Percentiles rank a stretch among this genome's conserved stretches.
Conservation (phyloP, 37 sponge, comb jelly and placozoan genomes). For the Dysidea cf. avara region DNA sequence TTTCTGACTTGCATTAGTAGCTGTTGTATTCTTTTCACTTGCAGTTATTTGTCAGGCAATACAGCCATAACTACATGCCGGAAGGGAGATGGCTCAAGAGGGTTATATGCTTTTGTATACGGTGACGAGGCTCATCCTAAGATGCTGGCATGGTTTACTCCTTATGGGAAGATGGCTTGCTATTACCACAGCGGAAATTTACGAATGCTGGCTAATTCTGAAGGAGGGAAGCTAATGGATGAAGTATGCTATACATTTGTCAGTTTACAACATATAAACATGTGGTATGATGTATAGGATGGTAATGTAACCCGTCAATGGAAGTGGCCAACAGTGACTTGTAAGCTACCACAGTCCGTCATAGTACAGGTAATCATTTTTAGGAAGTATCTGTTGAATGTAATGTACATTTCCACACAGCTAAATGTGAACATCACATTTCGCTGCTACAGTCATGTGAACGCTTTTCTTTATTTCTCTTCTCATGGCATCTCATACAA, state of each 20-base stretch:
- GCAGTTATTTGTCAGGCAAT: slow-evolving; percentile 74
- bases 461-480: slow-evolving; percentile 61
- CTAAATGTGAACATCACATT: slow-evolving; percentile 63
- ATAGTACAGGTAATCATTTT: slow-evolving; percentile 24
- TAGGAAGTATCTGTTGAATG: neutral
- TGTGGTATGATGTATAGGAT: slow-evolving; percentile 36
- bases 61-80: slow-evolving; percentile 60
- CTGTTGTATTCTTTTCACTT: neutral
- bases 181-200: slow-evolving; percentile 67
- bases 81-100: slow-evolving; percentile 39
- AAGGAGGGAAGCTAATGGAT: slow-evolving; percentile 66
- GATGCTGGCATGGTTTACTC: slow-evolving; percentile 77
- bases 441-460: slow-evolving; percentile 46
- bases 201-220: slow-evolving; percentile 38
- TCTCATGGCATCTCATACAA: slow-evolving; percentile 46
- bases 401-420: slow-evolving; percentile 16
- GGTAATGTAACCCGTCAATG: slow-evolving; percentile 60
- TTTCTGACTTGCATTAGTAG: neutral
- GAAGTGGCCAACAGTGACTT: slow-evolving; percentile 63
- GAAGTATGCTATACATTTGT: slow-evolving; percentile 41
- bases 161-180: slow-evolving; percentile 68
- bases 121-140: slow-evolving; percentile 37
- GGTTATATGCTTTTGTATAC: slow-evolving; percentile 64
- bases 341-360: slow-evolving; percentile 61
- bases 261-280: neutral